These are phyloP conservation scores for Prunella strophiata DNA, from an alignment of 2,797 vertebrate genomes.

Conservation along the genomic window DNA sequence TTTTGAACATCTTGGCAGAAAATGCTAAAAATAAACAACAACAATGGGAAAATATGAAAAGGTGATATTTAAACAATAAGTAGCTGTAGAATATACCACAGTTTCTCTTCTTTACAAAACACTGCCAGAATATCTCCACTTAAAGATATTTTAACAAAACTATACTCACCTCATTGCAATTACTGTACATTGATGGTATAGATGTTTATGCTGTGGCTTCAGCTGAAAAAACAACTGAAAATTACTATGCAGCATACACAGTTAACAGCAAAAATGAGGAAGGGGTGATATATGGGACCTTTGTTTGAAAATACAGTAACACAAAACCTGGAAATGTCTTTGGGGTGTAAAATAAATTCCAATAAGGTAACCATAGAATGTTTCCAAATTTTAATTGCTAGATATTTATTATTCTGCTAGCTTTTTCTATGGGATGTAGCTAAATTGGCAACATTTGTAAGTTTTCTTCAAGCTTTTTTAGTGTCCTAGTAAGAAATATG, in stretches of 20 bases:
- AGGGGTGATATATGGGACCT: constrained; percentile 42
- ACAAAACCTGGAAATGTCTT: constrained; percentile 47
- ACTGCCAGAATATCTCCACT: constrained; percentile 23
- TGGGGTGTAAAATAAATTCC: constrained; percentile 46
- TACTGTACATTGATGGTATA: constrained; percentile 63
- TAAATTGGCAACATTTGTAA: neutral
- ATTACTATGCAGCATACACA: constrained; percentile 46
- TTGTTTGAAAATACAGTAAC: constrained; percentile 25
- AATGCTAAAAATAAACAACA: constrained; percentile 42
- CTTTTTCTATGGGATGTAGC: constrained; percentile 48
- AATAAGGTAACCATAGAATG: constrained; percentile 49
- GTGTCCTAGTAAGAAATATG: neutral
- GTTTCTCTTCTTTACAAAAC: constrained; percentile 50
- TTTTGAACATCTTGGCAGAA: constrained; percentile 63
- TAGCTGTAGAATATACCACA: constrained; percentile 3
- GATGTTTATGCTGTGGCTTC: constrained; percentile 70
- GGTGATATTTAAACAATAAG: constrained; percentile 2
- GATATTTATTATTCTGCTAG: constrained; percentile 11
- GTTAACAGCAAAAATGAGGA: constrained; percentile 48
- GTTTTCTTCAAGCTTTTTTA: neutral
- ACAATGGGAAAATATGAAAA: neutral
- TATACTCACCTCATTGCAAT: constrained; percentile 44
- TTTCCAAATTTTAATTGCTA: constrained; percentile 51
- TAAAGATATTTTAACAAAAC: constrained; percentile 51
- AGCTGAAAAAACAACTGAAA: constrained; percentile 72